Base-by-base conservation (phyloP, 1,140 invertebrate genomes). In the Hylaeus volcanicus region DNA sequence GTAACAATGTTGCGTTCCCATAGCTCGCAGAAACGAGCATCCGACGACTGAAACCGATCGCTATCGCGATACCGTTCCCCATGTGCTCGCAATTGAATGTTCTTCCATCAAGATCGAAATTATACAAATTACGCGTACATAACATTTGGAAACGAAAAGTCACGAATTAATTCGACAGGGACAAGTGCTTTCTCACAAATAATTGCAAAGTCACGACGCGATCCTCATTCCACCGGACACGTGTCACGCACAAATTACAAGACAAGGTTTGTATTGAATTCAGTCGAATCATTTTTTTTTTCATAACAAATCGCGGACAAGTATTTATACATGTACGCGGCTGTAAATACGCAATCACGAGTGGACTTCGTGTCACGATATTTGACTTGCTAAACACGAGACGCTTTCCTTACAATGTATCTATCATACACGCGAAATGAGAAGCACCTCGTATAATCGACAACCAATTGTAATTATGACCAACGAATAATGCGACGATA, bases 381-480 rank as follows among this genome's bases (percentile, higher is more conserved):
- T 80, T 81, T 83, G 76, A 85, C 77, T 83, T 83, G 77, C 77
- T 72, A 83, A 85, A 15, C 53, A 70, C 64, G 26, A 72, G 81
- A 83, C 72, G 68, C 26, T 26, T 26, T 72, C 76, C 74, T 37
- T 58, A 85, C 70, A 75, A 79, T 80, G 60, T 76, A 72, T 53
- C 51, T 79, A 26, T 26, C 26, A 26, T 53, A 56, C 37, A 61
- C 58, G 60, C 4, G 8, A 41, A 45, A 72, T 55, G 48, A 55
- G 3, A 81, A 48, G 65, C 71, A 82, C 14, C 3, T 58, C 3
- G 14, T 48, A 37, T n/a, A n/a, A 61, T 64, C 56, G 63, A 53
- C 53, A 74, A 53, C 14, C 60, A 65, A 9, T 66, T 63, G 14
- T 68, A 69, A 74, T 79, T 55, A 74, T 68, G 48, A 64, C 65